Evolutionary conservation across 1,140 invertebrate species (phyloP), one percentile per base, ranked within the genome.

Genomic region (Meloidogyne hapla): DNA sequence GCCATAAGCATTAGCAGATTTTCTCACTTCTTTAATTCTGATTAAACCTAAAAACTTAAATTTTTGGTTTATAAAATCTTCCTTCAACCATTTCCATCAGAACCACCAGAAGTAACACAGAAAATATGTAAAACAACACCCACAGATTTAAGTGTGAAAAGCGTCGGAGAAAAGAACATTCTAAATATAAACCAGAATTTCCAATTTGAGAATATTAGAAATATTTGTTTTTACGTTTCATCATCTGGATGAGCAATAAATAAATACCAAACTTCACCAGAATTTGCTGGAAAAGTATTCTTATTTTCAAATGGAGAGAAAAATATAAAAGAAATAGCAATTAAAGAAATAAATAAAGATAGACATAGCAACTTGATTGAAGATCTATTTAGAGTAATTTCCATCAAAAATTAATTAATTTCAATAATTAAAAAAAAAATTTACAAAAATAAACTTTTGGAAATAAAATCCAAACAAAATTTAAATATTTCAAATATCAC

Each of bases 111-210:
- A 10, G 93, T 93, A 74, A 97, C 89, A 88, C 94, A 97, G 23
- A 97, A 89, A 26, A 98, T 80, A 87, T 93, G 92, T 63, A 96
- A 90, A 88, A 91, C 81, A 88, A 89, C 79, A 89, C 90, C 75
- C 89, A 91, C 64, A 38, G 69, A n/a, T 88, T 88, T 48, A 91
- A 90, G 87, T 90, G 91, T 77, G 8, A 93, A 90, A 76, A 98
- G 91, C 25, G 93, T 91, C 9, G 95, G 96, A 0, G 94, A 94
- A 88, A 98, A 98, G 88, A 98, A 98, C 95, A 98, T 98, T 83
- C 83, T 76, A 15, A 23, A 28, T 8, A 75, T 15, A 56, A 26
- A 26, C 5, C 6, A 6, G 13, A 15, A 15, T 33, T 33, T 33
- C 18, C 18, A 56, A n/a, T 21, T 4, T 56, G 18, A 56, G n/a